phyloP scores from a whole-genome alignment of 23 tunicate genomes.

The Botrylloides violaceus region DNA sequence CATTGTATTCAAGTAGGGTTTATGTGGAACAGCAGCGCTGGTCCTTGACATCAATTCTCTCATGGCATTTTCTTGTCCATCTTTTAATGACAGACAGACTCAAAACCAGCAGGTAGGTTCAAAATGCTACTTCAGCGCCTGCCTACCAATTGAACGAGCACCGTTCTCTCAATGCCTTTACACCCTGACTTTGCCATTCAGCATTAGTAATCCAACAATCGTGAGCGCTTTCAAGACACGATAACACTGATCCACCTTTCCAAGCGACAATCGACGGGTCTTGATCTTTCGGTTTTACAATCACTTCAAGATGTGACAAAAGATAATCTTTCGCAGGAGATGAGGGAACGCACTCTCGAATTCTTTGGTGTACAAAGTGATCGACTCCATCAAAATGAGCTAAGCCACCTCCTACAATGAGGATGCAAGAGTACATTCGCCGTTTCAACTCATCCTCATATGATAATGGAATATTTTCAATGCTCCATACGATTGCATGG shows the following conservation, averaged over 20 bases:
- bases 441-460: slow-evolving; percentile 60
- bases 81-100: too few relatives aligned
- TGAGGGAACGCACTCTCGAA: neutral
- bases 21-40: too few relatives aligned
- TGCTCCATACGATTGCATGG: slow-evolving; percentile 72
- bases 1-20: too few relatives aligned
- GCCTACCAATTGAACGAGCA: slow-evolving; percentile 74
- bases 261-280: slow-evolving; percentile 68
- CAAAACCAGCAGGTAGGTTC: too few relatives aligned
- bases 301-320: slow-evolving; percentile 30
- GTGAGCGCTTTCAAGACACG: slow-evolving; percentile 69
- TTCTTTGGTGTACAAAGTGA: slow-evolving; percentile 16
- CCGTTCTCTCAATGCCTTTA: slow-evolving; percentile 44
- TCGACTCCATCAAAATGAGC: slow-evolving; percentile 60
- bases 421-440: slow-evolving; percentile 60
- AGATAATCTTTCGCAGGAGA: neutral
- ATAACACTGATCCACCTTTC: slow-evolving; percentile 82
- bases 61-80: too few relatives aligned
- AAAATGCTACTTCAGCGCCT: too few relatives aligned
- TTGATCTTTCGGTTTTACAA: slow-evolving; percentile 62
- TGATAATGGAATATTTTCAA: slow-evolving; percentile 54
- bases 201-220: slow-evolving; percentile 49
- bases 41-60: too few relatives aligned
- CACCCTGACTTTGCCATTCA: slow-evolving; percentile 52
- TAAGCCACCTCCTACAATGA: slow-evolving; percentile 71